A percentile compares a stretch with the other conserved stretches of the same genome.
Evolutionary conservation across 2,888 invertebrate genomes (phyloP).

Genomic region (Mesorhabditis sp.): DNA sequence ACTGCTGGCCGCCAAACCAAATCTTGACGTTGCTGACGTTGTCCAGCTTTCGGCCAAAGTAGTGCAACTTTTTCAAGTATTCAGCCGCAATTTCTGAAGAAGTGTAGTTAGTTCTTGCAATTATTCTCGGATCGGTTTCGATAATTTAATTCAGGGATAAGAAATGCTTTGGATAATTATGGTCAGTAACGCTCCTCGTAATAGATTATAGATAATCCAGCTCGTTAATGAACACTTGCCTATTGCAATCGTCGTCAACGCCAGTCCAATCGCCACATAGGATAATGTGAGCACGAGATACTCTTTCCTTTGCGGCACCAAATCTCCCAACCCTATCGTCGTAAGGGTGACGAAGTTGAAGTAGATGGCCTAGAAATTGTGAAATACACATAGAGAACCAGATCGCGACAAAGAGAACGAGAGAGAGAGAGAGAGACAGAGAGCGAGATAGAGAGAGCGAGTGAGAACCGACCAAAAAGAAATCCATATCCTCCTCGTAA

Average conservation of each 20-base stretch:
- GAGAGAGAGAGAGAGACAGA: too few species aligned
- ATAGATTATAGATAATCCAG: too few species aligned
- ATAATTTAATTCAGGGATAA: too few species aligned
- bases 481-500: constrained; percentile 52
- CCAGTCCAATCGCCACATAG: constrained; percentile 50
- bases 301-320: constrained; percentile 42
- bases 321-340: constrained; percentile 53
- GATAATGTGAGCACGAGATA: constrained; percentile 44
- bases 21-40: constrained; percentile 51
- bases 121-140: neutral
- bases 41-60: constrained; percentile 53
- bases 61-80: constrained; percentile 50
- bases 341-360: constrained; percentile 55
- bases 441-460: too few species aligned
- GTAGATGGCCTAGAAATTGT: constrained; percentile 42
- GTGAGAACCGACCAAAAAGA: constrained; percentile 29
- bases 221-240: too few species aligned
- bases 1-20: constrained; percentile 55
- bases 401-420: too few species aligned
- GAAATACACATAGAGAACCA: too few species aligned
- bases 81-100: constrained; percentile 47
- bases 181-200: neutral
- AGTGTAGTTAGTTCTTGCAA: neutral
- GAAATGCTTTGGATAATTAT: too few species aligned
- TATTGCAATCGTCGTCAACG: constrained; percentile 52